phyloP scores from a whole-genome alignment of 2,113 vertebrate species.

The Thamnaconus septentrionalis region DNA sequence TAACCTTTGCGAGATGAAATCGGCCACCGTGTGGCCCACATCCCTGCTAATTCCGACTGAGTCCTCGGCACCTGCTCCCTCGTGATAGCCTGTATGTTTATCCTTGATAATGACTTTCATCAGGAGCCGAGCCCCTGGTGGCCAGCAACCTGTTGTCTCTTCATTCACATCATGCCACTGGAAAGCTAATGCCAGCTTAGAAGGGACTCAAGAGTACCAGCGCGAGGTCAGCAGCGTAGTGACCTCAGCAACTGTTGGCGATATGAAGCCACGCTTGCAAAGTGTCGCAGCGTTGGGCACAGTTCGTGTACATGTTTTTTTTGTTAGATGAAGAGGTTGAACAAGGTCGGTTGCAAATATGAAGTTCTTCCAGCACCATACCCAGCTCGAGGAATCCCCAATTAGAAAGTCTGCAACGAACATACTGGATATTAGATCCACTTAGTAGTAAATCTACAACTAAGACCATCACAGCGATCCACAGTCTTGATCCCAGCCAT shows the following conservation, averaged over 20 bases:
- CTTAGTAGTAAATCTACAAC: too few species aligned
- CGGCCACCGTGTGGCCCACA: constrained; percentile 28
- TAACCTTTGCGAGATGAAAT: constrained; percentile 42
- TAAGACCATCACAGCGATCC: too few species aligned
- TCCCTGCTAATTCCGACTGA: constrained; percentile 48
- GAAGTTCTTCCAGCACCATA: too few species aligned
- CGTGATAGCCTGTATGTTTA: constrained; percentile 57
- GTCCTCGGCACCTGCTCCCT: constrained; percentile 46
- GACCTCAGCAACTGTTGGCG: constrained; percentile 32
- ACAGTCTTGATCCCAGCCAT: constrained; percentile 1
- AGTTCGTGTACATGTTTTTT: too few species aligned
- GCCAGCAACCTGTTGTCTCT: constrained; percentile 40
- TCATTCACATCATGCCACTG: constrained; percentile 38
- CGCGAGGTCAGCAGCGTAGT: constrained; percentile 15
- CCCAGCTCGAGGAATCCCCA: too few species aligned
- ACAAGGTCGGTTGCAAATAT: too few species aligned
- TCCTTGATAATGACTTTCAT: constrained; percentile 69
- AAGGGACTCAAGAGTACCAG: constrained; percentile 17
- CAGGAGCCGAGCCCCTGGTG: constrained; percentile 38
- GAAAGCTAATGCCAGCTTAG: constrained; percentile 41
- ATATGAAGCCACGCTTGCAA: constrained; percentile 17
- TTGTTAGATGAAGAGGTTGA: too few species aligned
- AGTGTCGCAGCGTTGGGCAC: too few species aligned
- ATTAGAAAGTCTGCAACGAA: too few species aligned
- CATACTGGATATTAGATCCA: too few species aligned